Evolutionary conservation across 2,797 vertebrate genomes (phyloP).

Genomic region (Erethizon dorsatum): DNA sequence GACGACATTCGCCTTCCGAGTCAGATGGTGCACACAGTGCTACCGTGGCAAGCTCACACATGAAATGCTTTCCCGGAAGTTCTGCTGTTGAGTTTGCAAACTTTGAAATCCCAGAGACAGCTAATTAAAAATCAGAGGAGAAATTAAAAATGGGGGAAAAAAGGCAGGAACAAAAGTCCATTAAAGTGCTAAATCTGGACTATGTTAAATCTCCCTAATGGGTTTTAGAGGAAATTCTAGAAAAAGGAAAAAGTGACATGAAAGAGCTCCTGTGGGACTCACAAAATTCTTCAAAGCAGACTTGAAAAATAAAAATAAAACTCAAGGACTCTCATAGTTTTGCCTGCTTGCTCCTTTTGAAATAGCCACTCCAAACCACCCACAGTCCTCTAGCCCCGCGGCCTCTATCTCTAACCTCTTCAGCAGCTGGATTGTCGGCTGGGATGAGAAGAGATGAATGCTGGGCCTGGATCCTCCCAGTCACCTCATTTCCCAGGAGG

Average conservation of each 20-base stretch:
- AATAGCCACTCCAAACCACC: neutral
- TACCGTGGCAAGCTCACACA: neutral
- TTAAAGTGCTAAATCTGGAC: constrained; percentile 83
- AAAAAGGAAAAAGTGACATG: constrained; percentile 76
- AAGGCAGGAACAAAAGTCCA: constrained; percentile 78
- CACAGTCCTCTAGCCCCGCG: no score
- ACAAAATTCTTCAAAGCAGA: constrained; percentile 82
- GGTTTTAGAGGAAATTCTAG: constrained; percentile 78
- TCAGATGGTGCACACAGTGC: neutral
- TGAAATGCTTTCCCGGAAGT: constrained; percentile 37
- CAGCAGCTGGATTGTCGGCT: neutral
- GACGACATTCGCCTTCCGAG: neutral
- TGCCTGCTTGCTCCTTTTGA: neutral
- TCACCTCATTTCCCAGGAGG: neutral
- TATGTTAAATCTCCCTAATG: constrained; percentile 75
- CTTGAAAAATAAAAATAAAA: constrained; percentile 78
- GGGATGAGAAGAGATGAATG: neutral
- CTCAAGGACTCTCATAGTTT: constrained; percentile 34
- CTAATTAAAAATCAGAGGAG: constrained; percentile 66
- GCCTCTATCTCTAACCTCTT: neutral
- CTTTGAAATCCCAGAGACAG: constrained; percentile 47
- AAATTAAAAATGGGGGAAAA: constrained; percentile 64
- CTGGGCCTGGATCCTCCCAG: neutral
- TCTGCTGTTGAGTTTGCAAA: constrained; percentile 16
- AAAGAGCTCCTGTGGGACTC: constrained; percentile 80